Evolutionary conservation across 1,140 invertebrate species (phyloP), one percentile per base, ranked within the genome.

Genomic region (Zophobas morio): DNA sequence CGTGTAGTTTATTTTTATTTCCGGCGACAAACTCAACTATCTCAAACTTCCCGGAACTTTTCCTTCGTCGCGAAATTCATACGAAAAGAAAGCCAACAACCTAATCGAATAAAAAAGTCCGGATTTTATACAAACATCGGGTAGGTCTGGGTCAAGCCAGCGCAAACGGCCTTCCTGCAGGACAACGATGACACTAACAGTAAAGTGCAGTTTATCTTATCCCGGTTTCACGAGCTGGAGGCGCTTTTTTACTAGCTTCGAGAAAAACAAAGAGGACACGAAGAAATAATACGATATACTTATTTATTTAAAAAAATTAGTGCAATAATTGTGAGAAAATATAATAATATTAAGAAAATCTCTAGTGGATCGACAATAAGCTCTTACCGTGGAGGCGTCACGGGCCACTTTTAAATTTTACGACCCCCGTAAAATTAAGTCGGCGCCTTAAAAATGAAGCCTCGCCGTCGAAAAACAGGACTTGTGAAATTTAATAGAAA

Each of bases 401-500:
- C 37, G 42, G 37, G 42, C n/a, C 20, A 20, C 20, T 20, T 20
- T 20, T 20, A 51, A 51, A 51, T 51, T 51, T 51, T 51, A 51
- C 49, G 49, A 51, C 2, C 49, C 4, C 20, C 49, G 51, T 32
- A 34, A 54, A 6, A 54, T 34, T 54, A 6, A 54, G 34, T 54
- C 34, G 34, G 6, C 20, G 34, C 34, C 6, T 54, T 49, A 49
- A 49, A 49, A 49, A 49, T 49, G n/a, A 49, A 49, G n/a, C 20
- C 20, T 20, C 20, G 20, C 20, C 20, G 20, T 72, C 70, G 34
- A 47, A 35, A 53, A 36, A 53, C 70, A 53, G 6, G 39, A 66
- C 42, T 66, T 66, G 54, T 56, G 37, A 73, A 54, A 73, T 73
- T 73, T 73, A 73, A 73, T 73, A 73, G 71, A 73, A 73, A 73